Conservation (phyloP, 2,888 invertebrate species). For the Crepidodera aurea region DNA sequence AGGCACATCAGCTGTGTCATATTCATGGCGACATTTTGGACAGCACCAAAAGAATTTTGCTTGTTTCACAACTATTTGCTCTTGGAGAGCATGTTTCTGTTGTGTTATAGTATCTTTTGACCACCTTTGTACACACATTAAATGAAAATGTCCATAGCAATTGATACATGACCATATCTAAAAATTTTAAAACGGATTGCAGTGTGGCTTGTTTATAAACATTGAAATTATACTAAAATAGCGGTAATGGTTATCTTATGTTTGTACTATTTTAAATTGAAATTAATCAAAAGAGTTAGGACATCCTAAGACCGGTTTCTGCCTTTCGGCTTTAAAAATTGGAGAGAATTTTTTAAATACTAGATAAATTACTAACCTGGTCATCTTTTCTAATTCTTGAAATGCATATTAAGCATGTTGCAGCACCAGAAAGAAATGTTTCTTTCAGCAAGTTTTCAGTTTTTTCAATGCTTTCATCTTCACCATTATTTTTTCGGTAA, state of each 20-base stretch:
- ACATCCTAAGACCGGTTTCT: no score
- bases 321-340: no score
- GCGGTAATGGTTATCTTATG: no score
- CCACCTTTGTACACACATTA: conserved; percentile 91
- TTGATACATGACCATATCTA: conserved; percentile 87
- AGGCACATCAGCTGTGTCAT: conserved; percentile 72
- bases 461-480: conserved; percentile 63
- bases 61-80: conserved; percentile 60
- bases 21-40: conserved; percentile 88
- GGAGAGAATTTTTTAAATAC: no score
- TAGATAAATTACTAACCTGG: conserved; percentile 61
- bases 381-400: conserved; percentile 83
- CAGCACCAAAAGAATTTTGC: conserved; percentile 72
- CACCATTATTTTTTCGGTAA: conserved; percentile 60
- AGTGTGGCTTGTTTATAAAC: no score
- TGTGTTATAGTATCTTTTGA: conserved; percentile 84
- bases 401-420: conserved; percentile 90
- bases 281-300: no score
- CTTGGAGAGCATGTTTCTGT: conserved; percentile 68
- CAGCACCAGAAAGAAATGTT: conserved; percentile 79
- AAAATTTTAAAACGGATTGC: no score
- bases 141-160: conserved; percentile 86
- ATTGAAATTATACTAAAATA: no score
- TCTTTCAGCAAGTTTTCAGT: conserved; percentile 81
- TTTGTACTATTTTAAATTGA: no score